Conservation (phyloP, 2,113 vertebrate genomes). For the Heterocephalus glaber region DNA sequence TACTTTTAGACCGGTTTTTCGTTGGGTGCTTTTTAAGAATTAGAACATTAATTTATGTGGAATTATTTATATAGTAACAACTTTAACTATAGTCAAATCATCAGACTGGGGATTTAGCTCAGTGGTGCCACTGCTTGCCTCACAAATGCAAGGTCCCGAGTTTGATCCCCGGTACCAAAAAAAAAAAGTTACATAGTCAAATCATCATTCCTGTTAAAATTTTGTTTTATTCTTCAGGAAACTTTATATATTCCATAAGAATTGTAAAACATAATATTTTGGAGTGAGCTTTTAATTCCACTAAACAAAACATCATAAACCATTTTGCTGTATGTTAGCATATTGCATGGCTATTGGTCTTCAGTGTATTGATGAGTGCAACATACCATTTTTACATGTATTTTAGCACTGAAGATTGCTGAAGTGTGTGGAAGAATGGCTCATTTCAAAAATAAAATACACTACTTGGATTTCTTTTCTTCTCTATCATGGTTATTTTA, state of each 20-base stretch:
- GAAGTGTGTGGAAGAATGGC: neutral
- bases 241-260: neutral
- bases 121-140: too few relatives aligned
- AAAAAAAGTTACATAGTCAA: too few relatives aligned
- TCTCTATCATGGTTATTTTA: neutral
- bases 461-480: neutral
- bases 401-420: neutral
- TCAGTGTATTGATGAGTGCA: neutral
- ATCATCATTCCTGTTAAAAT: neutral
- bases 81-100: neutral
- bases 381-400: neutral
- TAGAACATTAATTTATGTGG: neutral
- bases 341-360: neutral
- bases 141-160: too few relatives aligned
- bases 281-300: neutral
- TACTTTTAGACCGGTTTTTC: neutral
- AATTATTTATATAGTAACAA: neutral
- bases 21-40: neutral
- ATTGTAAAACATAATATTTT: neutral
- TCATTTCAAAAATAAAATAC: conserved; percentile 1
- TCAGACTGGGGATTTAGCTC: too few relatives aligned
- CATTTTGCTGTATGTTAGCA: neutral
- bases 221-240: conserved; percentile 11
- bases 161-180: too few relatives aligned
- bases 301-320: neutral